Evolutionary conservation across 2,797 vertebrate species (phyloP).

Genomic region (Propithecus perrieri): DNA sequence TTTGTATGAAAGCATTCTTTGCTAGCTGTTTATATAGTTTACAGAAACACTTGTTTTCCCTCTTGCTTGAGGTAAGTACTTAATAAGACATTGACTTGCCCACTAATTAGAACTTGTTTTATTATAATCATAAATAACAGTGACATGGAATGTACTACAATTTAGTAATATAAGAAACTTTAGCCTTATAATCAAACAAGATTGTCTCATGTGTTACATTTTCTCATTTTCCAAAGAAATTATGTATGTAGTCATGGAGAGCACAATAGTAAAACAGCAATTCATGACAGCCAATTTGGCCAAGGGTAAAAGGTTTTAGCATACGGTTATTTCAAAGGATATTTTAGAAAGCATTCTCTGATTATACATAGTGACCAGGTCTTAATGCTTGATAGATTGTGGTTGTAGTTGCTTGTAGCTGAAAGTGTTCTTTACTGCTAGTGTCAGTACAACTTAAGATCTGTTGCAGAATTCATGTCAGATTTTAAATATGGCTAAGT

Average conservation of each 20-base stretch:
- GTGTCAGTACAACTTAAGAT: not conserved
- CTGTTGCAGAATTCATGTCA: not conserved
- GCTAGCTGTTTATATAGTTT: not conserved
- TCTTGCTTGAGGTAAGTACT: not conserved
- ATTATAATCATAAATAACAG: not conserved
- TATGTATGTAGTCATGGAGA: not conserved
- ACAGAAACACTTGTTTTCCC: not conserved
- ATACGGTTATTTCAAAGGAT: not conserved
- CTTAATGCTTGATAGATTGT: not conserved
- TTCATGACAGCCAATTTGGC: not conserved
- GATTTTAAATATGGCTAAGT: not conserved
- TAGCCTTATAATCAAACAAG: not conserved
- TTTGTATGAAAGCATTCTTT: constrained; percentile 37
- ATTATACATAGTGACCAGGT: not conserved
- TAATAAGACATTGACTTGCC: not conserved
- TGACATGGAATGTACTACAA: not conserved
- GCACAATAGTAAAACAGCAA: not conserved
- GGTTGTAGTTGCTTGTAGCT: not conserved
- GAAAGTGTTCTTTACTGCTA: not conserved
- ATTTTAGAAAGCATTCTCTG: constrained; percentile 44
- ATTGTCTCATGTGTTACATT: not conserved
- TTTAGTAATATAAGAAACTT: not conserved
- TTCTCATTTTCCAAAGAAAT: constrained; percentile 33
- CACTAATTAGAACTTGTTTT: constrained; percentile 7
- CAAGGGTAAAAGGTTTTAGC: not conserved